Evolutionary conservation across 2,113 vertebrate genomes (phyloP).

Genomic region (Gymnogyps californianus): DNA sequence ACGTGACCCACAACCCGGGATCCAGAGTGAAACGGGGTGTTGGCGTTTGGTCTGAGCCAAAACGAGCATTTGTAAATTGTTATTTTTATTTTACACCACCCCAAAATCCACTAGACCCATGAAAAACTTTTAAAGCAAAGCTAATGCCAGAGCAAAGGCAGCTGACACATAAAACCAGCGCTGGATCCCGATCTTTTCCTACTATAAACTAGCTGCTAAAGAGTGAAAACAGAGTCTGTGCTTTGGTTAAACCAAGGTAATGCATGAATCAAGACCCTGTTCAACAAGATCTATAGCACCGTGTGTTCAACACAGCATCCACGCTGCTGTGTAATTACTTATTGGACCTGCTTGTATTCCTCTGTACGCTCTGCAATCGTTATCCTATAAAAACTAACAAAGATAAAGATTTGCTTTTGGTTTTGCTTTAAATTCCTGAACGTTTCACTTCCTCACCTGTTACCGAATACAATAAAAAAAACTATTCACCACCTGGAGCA

Average conservation of each 20-base stretch:
- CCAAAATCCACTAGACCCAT: neutral
- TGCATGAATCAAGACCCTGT: neutral
- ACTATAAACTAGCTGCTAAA: constrained; percentile 1
- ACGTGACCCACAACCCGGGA: neutral
- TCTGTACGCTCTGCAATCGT: neutral
- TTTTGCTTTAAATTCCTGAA: neutral
- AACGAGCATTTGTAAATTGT: neutral
- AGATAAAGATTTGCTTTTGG: neutral
- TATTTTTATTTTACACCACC: neutral
- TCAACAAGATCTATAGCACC: neutral
- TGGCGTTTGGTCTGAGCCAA: neutral
- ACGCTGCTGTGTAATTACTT: neutral
- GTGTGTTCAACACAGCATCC: neutral
- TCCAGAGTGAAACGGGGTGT: neutral
- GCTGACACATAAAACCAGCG: neutral
- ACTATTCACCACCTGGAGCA: neutral
- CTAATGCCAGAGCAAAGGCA: neutral
- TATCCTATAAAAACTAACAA: neutral
- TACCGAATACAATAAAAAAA: neutral
- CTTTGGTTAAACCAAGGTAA: neutral
- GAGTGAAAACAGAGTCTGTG: constrained; percentile 1
- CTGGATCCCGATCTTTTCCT: constrained; percentile 18
- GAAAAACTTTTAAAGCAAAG: neutral
- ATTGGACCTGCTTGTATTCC: neutral
- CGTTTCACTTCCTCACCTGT: neutral